Conservation (phyloP, 2,888 invertebrate genomes). For the Protodeltote pygarga region DNA sequence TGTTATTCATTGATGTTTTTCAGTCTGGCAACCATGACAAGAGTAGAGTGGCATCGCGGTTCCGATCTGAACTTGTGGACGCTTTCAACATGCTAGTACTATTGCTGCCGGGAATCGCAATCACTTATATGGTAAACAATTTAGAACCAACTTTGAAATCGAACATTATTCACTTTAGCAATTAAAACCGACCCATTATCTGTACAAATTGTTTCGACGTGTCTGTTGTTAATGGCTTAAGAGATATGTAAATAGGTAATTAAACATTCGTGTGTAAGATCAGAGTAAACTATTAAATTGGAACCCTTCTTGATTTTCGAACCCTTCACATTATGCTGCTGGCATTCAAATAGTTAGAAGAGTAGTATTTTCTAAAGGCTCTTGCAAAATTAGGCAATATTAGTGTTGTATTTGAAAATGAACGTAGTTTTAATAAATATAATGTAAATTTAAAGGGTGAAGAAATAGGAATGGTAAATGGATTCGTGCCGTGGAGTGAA, state of each 20-base stretch:
- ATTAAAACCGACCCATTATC: too few species aligned
- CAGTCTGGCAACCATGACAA: constrained; percentile 93
- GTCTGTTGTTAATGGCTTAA: too few species aligned
- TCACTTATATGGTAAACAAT: constrained; percentile 91
- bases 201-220: too few species aligned
- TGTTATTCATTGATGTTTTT: neutral
- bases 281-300: neutral
- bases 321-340: neutral
- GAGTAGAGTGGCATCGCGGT: constrained; percentile 89
- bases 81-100: constrained; percentile 94
- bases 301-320: constrained; percentile 1
- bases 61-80: constrained; percentile 89
- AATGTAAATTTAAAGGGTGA: constrained; percentile 86
- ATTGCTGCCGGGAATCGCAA: constrained; percentile 94
- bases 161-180: too few species aligned
- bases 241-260: constrained; percentile 3
- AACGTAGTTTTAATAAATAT: constrained; percentile 7
- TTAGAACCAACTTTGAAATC: neutral
- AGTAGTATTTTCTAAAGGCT: neutral
- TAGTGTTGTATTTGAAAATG: neutral
- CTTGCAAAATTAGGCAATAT: neutral
- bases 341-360: neutral
- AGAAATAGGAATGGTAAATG: constrained; percentile 91
- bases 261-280: constrained; percentile 10
- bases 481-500: constrained; percentile 84